Conservation (phyloP, 2,888 invertebrate species). For the Oegoconia quadripuncta region DNA sequence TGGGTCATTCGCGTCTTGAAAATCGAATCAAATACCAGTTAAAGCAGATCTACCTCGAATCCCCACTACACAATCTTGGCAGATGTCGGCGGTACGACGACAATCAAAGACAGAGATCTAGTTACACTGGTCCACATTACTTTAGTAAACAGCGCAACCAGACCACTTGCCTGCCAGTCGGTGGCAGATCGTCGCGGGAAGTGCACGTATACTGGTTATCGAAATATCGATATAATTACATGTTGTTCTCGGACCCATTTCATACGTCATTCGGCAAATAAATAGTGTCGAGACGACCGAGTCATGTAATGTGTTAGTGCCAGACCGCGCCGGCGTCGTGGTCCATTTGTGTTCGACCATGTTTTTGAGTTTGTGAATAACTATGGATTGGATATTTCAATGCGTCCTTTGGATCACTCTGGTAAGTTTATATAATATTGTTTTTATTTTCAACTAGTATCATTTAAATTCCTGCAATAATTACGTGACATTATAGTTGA, state of each 20-base stretch:
- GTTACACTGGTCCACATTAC: conserved; percentile 23
- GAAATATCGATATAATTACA: conserved; percentile 33
- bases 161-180: conserved; percentile 19
- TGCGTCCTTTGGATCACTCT: conserved; percentile 43
- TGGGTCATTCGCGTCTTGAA: conserved; percentile 22
- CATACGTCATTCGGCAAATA: conserved; percentile 33
- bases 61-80: background rate
- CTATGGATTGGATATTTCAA: conserved; percentile 49
- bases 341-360: conserved; percentile 27
- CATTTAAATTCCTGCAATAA: no score
- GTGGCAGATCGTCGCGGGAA: conserved; percentile 37
- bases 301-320: conserved; percentile 40
- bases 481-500: no score
- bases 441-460: background rate
- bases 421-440: conserved; percentile 37
- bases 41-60: conserved; percentile 9
- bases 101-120: conserved; percentile 27
- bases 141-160: no score
- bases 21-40: conserved; percentile 19
- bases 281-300: conserved; percentile 32
- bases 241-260: conserved; percentile 26
- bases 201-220: conserved; percentile 37
- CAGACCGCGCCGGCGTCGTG: conserved; percentile 23
- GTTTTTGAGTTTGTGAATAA: conserved; percentile 30
- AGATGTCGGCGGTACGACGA: conserved; percentile 9